These are phyloP conservation scores for Hyles euphorbiae DNA, from an alignment of 1,140 invertebrate genomes.

Conservation along the genomic window DNA sequence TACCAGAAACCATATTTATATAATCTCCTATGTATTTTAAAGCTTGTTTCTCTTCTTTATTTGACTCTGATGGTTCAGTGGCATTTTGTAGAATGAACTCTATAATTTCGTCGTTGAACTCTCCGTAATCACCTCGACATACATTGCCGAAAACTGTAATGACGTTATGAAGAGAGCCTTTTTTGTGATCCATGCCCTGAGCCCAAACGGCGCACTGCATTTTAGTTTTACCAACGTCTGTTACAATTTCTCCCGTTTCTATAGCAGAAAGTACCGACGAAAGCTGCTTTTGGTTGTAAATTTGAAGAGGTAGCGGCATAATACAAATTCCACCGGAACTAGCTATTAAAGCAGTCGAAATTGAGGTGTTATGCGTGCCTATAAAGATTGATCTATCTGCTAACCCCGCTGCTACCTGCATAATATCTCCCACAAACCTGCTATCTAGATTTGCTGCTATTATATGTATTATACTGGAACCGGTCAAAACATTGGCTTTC, in stretches of 20 bases:
- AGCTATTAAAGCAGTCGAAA: conserved; percentile 31
- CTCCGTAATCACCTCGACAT: conserved; percentile 48
- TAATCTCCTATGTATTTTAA: conserved; percentile 42
- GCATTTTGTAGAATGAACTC: conserved; percentile 42
- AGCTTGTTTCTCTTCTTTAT: conserved; percentile 37
- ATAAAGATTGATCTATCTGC: conserved; percentile 36
- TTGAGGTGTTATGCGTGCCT: conserved; percentile 35
- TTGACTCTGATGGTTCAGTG: conserved; percentile 25
- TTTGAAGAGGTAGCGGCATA: conserved; percentile 49
- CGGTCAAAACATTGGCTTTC: conserved; percentile 38
- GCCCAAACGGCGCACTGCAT: conserved; percentile 56
- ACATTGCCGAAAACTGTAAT: conserved; percentile 53
- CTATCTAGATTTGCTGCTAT: conserved; percentile 47
- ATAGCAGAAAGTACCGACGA: conserved; percentile 44
- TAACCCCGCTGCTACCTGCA: conserved; percentile 43
- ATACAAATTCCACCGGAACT: conserved; percentile 49
- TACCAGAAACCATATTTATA: conserved; percentile 47
- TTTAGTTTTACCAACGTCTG: conserved; percentile 29
- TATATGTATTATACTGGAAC: conserved; percentile 50
- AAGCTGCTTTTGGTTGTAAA: conserved; percentile 53
- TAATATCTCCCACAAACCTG: conserved; percentile 41
- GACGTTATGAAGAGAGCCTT: conserved; percentile 44
- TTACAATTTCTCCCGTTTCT: conserved; percentile 43
- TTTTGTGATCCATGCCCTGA: conserved; percentile 56
- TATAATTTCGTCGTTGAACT: conserved; percentile 45